phyloP scores from a whole-genome alignment of 2,113 vertebrate genomes.

The Gnathonemus longibarbis region DNA sequence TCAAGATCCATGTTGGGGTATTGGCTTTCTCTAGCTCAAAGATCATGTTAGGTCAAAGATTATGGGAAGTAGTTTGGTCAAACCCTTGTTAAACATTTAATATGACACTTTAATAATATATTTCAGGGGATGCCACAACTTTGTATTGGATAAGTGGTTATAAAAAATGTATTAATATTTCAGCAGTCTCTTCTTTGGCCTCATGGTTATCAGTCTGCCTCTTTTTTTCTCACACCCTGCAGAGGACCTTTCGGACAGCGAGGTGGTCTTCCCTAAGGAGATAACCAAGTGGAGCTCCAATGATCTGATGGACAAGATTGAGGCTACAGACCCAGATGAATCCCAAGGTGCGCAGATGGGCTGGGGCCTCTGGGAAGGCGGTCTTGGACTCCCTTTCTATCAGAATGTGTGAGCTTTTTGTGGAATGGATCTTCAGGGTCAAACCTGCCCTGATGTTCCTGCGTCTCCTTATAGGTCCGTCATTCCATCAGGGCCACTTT shows the following conservation, averaged over 20 bases:
- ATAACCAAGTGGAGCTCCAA: conserved; percentile 92
- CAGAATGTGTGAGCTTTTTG: background rate
- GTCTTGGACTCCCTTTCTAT: background rate
- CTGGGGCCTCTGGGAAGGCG: background rate
- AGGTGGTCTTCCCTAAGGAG: conserved; percentile 82
- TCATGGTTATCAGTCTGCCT: background rate
- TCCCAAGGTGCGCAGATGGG: conserved; percentile 57
- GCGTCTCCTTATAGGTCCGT: background rate
- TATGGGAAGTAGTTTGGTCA: background rate
- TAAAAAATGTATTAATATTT: background rate
- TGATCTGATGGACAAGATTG: conserved; percentile 92
- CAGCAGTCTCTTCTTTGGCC: background rate
- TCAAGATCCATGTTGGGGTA: background rate
- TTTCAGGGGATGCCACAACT: background rate
- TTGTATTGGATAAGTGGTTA: background rate
- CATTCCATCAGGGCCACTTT: background rate
- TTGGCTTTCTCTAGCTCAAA: background rate
- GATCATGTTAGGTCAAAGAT: background rate
- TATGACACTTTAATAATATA: background rate
- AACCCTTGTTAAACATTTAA: background rate
- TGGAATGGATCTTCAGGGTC: background rate
- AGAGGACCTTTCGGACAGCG: conserved; percentile 84
- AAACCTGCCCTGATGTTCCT: background rate
- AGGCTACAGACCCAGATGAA: conserved; percentile 71
- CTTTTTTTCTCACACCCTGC: conserved; percentile 24